A percentile compares a stretch with the other conserved stretches of the same genome.
These are phyloP conservation scores for Sinohyriopsis cumingii DNA, from an alignment of 2,888 invertebrate species.

Conservation along the genomic window DNA sequence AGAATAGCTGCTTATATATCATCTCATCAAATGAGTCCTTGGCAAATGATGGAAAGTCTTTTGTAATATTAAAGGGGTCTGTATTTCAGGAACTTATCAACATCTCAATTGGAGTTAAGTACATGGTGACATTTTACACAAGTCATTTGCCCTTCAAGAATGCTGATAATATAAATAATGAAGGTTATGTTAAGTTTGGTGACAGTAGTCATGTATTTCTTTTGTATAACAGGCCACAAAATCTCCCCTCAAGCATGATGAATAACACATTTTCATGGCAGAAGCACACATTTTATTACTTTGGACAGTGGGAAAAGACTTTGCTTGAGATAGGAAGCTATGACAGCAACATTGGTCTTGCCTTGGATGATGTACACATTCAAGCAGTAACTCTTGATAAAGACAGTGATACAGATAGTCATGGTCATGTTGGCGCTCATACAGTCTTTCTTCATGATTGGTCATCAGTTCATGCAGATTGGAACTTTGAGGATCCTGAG, in stretches of 20 bases:
- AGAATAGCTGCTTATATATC: not conserved
- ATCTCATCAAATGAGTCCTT: not conserved
- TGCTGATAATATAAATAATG: slow-evolving; percentile 8
- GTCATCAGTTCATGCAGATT: slow-evolving; percentile 27
- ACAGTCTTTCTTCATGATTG: slow-evolving; percentile 27
- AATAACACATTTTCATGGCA: slow-evolving; percentile 18
- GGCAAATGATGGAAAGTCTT: slow-evolving; percentile 10
- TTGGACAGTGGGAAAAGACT: not conserved
- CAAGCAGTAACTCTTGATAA: slow-evolving; percentile 2
- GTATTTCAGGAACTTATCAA: slow-evolving; percentile 4
- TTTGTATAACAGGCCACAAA: slow-evolving; percentile 17
- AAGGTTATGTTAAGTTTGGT: slow-evolving; percentile 15
- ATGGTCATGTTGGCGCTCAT: slow-evolving; percentile 16
- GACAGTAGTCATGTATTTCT: slow-evolving; percentile 15
- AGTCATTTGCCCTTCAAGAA: slow-evolving; percentile 13
- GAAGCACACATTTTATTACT: slow-evolving; percentile 21
- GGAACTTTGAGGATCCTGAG: slow-evolving; percentile 24
- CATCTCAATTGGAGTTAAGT: not conserved
- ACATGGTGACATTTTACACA: slow-evolving; percentile 18
- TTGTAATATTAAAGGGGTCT: slow-evolving; percentile 8
- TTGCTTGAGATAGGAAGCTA: slow-evolving; percentile 11
- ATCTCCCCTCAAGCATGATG: not conserved
- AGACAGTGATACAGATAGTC: not conserved
- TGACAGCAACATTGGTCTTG: slow-evolving; percentile 7
- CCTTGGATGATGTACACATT: slow-evolving; percentile 15